A percentile compares a stretch with the other conserved stretches of the same genome.
phyloP scores from a whole-genome alignment of 1,140 invertebrate genomes.

The Onthophagus taurus region DNA sequence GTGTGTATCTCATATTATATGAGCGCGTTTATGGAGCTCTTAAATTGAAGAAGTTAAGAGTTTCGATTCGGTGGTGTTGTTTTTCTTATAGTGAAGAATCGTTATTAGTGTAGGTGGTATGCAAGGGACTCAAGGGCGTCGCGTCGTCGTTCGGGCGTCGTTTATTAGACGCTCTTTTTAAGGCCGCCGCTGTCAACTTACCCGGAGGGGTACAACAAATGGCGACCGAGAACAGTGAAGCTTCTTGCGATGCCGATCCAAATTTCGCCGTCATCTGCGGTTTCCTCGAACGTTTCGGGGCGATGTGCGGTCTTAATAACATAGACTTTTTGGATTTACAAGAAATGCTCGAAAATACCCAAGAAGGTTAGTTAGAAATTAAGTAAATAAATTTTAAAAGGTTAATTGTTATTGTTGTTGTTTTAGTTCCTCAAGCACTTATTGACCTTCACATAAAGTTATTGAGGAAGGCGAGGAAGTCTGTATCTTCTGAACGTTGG shows the following conservation, averaged over 20 bases:
- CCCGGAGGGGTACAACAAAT: slow-evolving; percentile 43
- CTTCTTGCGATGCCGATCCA: slow-evolving; percentile 83
- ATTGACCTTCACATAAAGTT: slow-evolving; percentile 83
- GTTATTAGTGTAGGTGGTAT: too few relatives aligned
- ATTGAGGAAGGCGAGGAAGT: slow-evolving; percentile 76
- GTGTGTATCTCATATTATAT: too few relatives aligned
- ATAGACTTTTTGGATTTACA: slow-evolving; percentile 74
- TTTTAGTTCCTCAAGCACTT: slow-evolving; percentile 69
- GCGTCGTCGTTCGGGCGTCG: too few relatives aligned
- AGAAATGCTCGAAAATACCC: slow-evolving; percentile 76
- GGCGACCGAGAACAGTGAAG: slow-evolving; percentile 75
- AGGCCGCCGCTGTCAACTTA: slow-evolving; percentile 11
- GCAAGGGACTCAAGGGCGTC: too few relatives aligned
- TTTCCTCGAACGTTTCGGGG: slow-evolving; percentile 81
- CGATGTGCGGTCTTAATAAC: slow-evolving; percentile 63
- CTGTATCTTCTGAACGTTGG: slow-evolving; percentile 80
- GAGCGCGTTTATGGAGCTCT: too few relatives aligned
- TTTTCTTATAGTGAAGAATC: too few relatives aligned
- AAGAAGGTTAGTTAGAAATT: slow-evolving; percentile 80
- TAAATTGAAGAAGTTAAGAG: too few relatives aligned
- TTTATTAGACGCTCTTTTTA: too few relatives aligned
- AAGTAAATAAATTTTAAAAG: neutral
- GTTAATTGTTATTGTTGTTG: slow-evolving; percentile 11
- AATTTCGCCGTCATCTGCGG: slow-evolving; percentile 94
- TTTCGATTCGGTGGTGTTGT: too few relatives aligned